Base-by-base conservation (phyloP, 1,140 invertebrate species). In the Drosophila sturtevanti region DNA sequence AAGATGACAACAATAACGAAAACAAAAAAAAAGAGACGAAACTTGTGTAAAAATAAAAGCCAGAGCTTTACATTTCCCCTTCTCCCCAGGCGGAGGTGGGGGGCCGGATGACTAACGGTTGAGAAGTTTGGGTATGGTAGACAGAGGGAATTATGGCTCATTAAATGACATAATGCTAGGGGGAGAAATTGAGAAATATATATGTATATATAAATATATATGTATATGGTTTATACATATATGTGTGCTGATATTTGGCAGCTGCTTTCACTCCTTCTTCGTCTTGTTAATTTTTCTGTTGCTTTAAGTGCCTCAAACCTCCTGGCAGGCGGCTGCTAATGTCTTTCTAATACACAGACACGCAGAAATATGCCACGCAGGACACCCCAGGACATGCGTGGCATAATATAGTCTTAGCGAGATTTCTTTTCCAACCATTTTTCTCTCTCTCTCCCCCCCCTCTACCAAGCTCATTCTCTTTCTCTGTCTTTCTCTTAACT, bases 321-420 rank as follows among this genome's bases (percentile, higher is more conserved):
- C 68, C 54, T 69, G 68, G 69, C 54, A 38, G 63, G 27, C 27
- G 60, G 60, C 68, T 58, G 66, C 72, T 87, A 82, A 87, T 87
- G 85, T 79, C 68, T 87, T 81, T 87, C 82, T 82, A 87, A 87
- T 87, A 87, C 66, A 86, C 74, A 87, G 48, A 65, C 71, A 82
- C 79, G 74, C 78, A 81, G 38, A 60, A 11, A 56, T 37, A 66
- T 16, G 60, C 22, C 44, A 62, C 76, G 72, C 75, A 79, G 67
- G 60, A 58, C 59, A 21, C 52, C 52, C 44, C 59, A 67, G 63
- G 81, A 80, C 78, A 87, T 87, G 74, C 74, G 82, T 79, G 66
- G 75, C 72, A 86, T 81, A 81, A 82, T 79, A 69, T 79, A 69
- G 82, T 68, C 82, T 52, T 62, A 74, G 69, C 75, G 60, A 73